Evolutionary conservation across 2,888 invertebrate genomes (phyloP), one percentile per base, ranked within the genome.

Genomic region (Xanthostigma xanthostigma): DNA sequence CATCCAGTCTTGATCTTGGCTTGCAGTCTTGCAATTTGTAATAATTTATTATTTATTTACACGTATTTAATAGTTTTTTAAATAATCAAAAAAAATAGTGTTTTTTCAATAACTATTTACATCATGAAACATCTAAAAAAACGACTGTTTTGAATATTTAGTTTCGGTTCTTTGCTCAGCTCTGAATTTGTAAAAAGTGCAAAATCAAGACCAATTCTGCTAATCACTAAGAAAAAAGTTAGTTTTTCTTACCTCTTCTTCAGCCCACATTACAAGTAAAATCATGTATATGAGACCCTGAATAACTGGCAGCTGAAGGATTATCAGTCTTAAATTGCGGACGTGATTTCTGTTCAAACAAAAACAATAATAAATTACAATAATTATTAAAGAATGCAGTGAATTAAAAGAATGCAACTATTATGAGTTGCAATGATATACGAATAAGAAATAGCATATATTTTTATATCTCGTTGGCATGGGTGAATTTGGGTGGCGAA

Each of bases 281-380:
- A 73, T 64, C 55, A 77, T 64, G 59, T 79, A 79, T 49, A 79
- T 69, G 8, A 79, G 55, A 14, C 72, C 75, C 66, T 84, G 84
- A 42, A 82, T 70, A 39, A 84, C 69, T 14, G 84, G 81, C 60
- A 84, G 70, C 63, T 84, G 84, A 44, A 84, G 68, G 41, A 83
- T 77, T 51, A 80, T 63, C 57, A 76, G 67, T 50, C 79, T 68
- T 50, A 80, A 59, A 58, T 67, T 67, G 53, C 64, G 62, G 50
- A 80, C 60, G 51, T 69, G 70, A 54, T 67, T 69, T 56, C 80
- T 80, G 68, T 27, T 27, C 27, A 27, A 27, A 27, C 27, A 27
- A 27, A 27, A 27, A 27, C 6, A 27, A 27, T 6, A 27, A 38
- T 38, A 12, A 38, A 12, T 38, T 12, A n/a, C 5, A 8, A 38